Base-by-base conservation (phyloP, 2,888 invertebrate genomes). In the Thymelicus lineola region DNA sequence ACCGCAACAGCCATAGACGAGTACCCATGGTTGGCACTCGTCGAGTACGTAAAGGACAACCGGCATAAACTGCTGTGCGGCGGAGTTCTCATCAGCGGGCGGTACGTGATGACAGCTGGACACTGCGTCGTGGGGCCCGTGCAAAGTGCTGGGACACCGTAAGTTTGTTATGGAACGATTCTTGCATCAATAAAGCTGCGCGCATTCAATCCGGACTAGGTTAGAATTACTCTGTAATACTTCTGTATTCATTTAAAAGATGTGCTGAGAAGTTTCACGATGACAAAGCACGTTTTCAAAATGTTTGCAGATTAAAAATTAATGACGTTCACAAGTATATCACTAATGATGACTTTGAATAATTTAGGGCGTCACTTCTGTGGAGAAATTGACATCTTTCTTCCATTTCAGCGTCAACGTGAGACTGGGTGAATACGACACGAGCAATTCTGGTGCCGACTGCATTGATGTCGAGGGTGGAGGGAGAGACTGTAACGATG, bases 61-160 rank as follows among this genome's bases (percentile, higher is more conserved):
- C 76, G 72, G 55, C 78, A 82, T 42, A 87, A 84, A 67, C 81
- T 88, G 36, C 76, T 87, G 0, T 95, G 95, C 75, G 94, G 94
- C 0, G 95, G 94, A 0, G 85, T 87, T 1, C 83, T 95, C 0
- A 94, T 95, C 72, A 94, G 90, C 73, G 80, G 83, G 0, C 83
- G 82, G 82, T 95, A 95, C 75, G 91, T 95, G 1, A 73, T 95
- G 7, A 95, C 95, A 0, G 95, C 95, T 0, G 94, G 88, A 0
- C 95, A 95, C 80, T 95, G 95, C 75, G 88, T 94, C 0, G 76
- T 73, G 0, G 94, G 94, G 35, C 74, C 77, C 7, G 87, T 90
- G 20, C 75, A 86, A 1, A 77, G 72, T 1, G 71, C 78, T 15
- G 92, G 90, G 60, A 83, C 71, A 64, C 86, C 94, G 94, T 94